Percentiles rank a stretch among this genome's conserved stretches.
Conservation (phyloP, 2,888 invertebrate genomes). For the Nymphalis polychloros region DNA sequence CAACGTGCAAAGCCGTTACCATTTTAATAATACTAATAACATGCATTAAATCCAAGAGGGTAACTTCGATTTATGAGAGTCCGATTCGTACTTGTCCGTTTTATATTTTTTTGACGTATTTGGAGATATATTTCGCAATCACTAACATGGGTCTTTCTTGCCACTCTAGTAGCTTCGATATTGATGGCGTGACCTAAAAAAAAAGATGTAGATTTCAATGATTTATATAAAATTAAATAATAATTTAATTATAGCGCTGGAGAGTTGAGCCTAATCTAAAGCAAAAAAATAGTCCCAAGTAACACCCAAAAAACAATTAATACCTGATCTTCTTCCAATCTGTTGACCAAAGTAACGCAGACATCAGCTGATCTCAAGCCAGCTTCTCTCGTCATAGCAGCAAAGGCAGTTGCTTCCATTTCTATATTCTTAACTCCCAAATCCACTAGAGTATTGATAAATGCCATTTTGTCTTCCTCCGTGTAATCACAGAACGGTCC, state of each 20-base stretch:
- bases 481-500: slow-evolving; percentile 88
- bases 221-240: too few relatives aligned
- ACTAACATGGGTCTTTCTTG: slow-evolving; percentile 85
- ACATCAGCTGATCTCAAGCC: slow-evolving; percentile 85
- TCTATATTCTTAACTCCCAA: slow-evolving; percentile 88
- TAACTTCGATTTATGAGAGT: too few relatives aligned
- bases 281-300: neutral
- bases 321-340: slow-evolving; percentile 87
- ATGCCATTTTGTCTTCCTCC: slow-evolving; percentile 83
- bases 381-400: slow-evolving; percentile 84
- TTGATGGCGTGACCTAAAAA: slow-evolving; percentile 82
- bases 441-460: slow-evolving; percentile 73
- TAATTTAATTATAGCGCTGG: too few relatives aligned
- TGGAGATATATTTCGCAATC: slow-evolving; percentile 83
- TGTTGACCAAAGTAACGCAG: slow-evolving; percentile 87
- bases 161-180: slow-evolving; percentile 82
- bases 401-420: slow-evolving; percentile 89
- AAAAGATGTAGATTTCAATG: neutral
- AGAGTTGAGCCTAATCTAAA: too few relatives aligned
- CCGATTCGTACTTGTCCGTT: neutral
- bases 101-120: slow-evolving; percentile 49
- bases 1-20: too few relatives aligned
- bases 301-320: neutral
- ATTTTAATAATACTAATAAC: too few relatives aligned
- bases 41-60: too few relatives aligned